These are phyloP conservation scores for Oreochromis grahami DNA, from an alignment of 2,797 vertebrate genomes.

Conservation along the genomic window DNA sequence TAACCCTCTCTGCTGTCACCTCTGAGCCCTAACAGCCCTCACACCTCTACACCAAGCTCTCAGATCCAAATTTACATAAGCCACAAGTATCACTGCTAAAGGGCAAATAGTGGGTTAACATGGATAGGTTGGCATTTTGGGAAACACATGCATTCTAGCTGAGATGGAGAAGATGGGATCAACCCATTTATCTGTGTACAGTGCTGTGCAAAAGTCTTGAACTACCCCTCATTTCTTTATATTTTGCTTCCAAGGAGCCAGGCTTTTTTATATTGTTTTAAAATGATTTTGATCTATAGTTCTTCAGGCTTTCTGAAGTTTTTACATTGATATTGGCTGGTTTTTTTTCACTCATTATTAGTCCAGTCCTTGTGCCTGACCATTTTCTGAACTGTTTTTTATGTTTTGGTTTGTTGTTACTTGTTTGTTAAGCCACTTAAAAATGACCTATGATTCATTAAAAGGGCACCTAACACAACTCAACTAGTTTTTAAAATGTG, in stretches of 20 bases:
- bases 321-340: background rate
- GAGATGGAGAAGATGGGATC: background rate
- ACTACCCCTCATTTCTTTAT: background rate
- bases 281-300: background rate
- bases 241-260: background rate
- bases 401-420: background rate
- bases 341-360: background rate
- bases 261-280: background rate
- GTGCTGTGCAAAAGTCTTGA: background rate
- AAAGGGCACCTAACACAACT: background rate
- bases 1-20: conserved; percentile 18
- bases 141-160: background rate
- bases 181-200: background rate
- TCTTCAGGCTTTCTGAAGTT: background rate
- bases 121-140: background rate
- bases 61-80: conserved; percentile 1
- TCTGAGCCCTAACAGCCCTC: conserved; percentile 22
- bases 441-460: background rate
- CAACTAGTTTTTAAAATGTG: background rate
- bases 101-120: background rate
- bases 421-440: background rate
- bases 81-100: background rate
- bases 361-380: background rate
- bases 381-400: background rate
- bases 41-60: conserved; percentile 20